Conservation (phyloP, 2,797 vertebrate species). For the Pipistrellus pipistrellus region DNA sequence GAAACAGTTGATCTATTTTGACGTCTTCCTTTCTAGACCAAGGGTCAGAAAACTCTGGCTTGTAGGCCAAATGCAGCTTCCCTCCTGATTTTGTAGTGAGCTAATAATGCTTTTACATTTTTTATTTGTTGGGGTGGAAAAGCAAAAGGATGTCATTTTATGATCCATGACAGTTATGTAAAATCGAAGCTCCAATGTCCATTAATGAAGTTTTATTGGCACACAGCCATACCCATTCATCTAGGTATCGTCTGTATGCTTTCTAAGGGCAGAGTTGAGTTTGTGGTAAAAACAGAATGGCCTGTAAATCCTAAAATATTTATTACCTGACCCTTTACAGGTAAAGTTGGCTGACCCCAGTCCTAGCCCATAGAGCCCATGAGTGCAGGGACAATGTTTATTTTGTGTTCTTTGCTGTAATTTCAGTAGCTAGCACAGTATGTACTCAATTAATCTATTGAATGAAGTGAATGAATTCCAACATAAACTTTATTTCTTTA, state of each 20-base stretch:
- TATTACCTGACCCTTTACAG: neutral
- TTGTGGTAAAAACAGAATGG: neutral
- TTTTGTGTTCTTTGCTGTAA: conserved; percentile 23
- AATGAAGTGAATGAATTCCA: conserved; percentile 23
- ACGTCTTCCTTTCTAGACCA: neutral
- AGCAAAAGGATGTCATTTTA: conserved; percentile 41
- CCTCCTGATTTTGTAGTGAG: neutral
- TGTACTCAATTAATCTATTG: conserved; percentile 2
- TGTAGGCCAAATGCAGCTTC: neutral
- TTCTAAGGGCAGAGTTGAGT: conserved; percentile 15
- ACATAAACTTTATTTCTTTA: conserved; percentile 5
- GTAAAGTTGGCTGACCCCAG: neutral
- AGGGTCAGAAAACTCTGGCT: conserved; percentile 15
- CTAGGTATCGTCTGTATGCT: neutral
- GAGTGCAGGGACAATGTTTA: neutral
- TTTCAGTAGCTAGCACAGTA: neutral
- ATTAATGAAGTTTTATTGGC: conserved; percentile 12
- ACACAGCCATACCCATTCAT: neutral
- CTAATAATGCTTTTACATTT: conserved; percentile 8
- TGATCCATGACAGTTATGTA: neutral
- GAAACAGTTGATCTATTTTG: neutral
- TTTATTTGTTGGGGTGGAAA: neutral
- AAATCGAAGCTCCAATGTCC: conserved; percentile 35
- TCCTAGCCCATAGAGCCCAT: neutral
- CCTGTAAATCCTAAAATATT: conserved; percentile 14